phyloP scores from a whole-genome alignment of 37 sponge, comb jelly and placozoan genomes.

The Cladorhizidae sp. region DNA sequence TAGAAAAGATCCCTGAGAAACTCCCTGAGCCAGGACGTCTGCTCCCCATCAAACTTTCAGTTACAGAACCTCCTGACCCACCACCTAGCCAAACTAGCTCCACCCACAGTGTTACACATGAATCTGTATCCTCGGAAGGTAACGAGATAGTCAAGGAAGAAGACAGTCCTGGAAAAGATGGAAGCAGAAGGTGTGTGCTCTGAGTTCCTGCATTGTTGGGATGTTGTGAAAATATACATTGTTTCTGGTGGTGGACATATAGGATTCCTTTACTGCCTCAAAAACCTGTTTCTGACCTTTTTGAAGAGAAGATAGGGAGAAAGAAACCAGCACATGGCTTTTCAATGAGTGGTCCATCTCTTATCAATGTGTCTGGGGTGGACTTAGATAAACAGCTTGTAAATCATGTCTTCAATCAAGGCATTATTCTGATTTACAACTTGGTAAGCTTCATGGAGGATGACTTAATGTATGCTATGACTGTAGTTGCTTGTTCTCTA shows the following conservation, averaged over 20 bases:
- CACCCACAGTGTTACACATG: background rate
- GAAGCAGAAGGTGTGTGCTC: slow-evolving; percentile 5
- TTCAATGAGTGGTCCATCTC: slow-evolving; percentile 2
- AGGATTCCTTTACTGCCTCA: slow-evolving; percentile 36
- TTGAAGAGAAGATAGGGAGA: slow-evolving; percentile 27
- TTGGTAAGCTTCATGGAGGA: slow-evolving; percentile 36
- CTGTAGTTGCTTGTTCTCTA: background rate
- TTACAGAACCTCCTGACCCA: slow-evolving; percentile 16
- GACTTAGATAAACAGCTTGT: slow-evolving; percentile 52
- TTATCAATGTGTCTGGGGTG: slow-evolving; percentile 40
- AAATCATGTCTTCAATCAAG: slow-evolving; percentile 44
- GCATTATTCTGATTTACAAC: slow-evolving; percentile 6
- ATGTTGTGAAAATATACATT: background rate
- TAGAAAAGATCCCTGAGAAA: slow-evolving; percentile 20
- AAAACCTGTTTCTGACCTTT: slow-evolving; percentile 12
- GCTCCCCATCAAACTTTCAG: slow-evolving; percentile 38
- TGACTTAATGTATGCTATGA: background rate
- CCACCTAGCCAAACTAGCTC: slow-evolving; percentile 35
- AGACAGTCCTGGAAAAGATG: background rate
- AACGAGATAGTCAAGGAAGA: background rate
- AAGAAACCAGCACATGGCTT: slow-evolving; percentile 18
- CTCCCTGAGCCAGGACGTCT: slow-evolving; percentile 28
- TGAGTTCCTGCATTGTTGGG: background rate
- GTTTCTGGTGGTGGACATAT: background rate
- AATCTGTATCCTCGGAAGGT: background rate